These are phyloP conservation scores for Alexandromys fortis DNA, from an alignment of 2,113 vertebrate genomes.

Conservation along the genomic window DNA sequence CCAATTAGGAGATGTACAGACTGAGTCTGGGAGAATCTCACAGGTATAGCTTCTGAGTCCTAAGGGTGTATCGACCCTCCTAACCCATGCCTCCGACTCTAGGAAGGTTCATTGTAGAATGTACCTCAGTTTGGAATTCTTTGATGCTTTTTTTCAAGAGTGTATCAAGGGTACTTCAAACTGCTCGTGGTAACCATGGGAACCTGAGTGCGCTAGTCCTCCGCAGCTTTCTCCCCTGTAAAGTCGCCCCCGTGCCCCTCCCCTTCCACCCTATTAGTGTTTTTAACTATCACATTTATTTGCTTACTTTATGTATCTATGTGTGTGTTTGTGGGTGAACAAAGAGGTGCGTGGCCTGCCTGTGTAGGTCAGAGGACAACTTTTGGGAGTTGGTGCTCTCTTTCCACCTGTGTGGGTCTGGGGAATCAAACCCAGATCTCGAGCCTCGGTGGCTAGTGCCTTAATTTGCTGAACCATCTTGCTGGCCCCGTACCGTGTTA, in stretches of 20 bases:
- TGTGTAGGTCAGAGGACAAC: background rate
- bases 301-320: background rate
- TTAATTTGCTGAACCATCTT: background rate
- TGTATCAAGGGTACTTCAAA: background rate
- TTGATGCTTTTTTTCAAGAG: slow-evolving; percentile 23
- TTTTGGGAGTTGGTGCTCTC: background rate
- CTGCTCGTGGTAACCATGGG: background rate
- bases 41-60: background rate
- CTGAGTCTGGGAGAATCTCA: background rate
- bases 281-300: background rate
- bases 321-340: background rate
- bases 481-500: background rate
- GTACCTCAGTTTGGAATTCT: background rate
- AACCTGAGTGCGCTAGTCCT: background rate
- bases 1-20: background rate
- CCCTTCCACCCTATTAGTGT: background rate
- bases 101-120: background rate
- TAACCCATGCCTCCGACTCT: background rate
- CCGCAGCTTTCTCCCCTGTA: background rate
- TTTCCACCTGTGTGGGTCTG: background rate
- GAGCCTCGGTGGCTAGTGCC: background rate
- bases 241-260: background rate
- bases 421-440: background rate
- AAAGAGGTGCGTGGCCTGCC: background rate
- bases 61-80: background rate